Conservation (phyloP, 2,888 invertebrate genomes). For the Byasa hedistus region DNA sequence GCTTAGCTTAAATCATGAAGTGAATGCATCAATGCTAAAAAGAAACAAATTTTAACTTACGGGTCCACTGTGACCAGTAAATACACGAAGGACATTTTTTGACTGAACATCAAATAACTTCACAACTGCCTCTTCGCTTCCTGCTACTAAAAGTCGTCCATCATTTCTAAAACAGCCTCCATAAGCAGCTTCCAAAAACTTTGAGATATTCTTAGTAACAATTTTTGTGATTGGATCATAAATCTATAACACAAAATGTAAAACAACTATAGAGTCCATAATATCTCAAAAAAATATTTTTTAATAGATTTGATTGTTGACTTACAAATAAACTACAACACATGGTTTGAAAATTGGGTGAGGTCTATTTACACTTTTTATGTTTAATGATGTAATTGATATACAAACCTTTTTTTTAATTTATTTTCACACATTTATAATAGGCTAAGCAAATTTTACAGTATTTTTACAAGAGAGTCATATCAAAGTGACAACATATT, state of each 20-base stretch:
- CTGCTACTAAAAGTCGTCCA: constrained; percentile 90
- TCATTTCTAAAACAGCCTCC: constrained; percentile 91
- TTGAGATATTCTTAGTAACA: constrained; percentile 89
- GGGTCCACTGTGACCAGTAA: constrained; percentile 89
- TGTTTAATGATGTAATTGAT: no score
- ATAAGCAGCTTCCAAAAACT: constrained; percentile 90
- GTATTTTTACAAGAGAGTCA: no score
- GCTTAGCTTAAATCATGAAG: background rate
- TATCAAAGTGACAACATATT: no score
- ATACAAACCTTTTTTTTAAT: no score
- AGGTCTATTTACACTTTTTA: no score
- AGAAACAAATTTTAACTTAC: constrained; percentile 58
- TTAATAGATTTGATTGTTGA: no score
- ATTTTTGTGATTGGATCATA: constrained; percentile 93
- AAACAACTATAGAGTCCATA: no score
- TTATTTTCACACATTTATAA: no score
- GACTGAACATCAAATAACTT: constrained; percentile 93
- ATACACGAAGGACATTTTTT: constrained; percentile 89
- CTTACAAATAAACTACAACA: no score
- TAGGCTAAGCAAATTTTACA: no score
- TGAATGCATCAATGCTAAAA: background rate
- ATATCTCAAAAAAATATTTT: no score
- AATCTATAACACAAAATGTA: constrained; percentile 72
- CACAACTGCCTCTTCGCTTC: constrained; percentile 92
- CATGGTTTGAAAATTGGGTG: no score